Percentiles rank a stretch among this genome's conserved stretches.
Conservation (phyloP, 2,797 vertebrate genomes). For the Malurus leucopterus region DNA sequence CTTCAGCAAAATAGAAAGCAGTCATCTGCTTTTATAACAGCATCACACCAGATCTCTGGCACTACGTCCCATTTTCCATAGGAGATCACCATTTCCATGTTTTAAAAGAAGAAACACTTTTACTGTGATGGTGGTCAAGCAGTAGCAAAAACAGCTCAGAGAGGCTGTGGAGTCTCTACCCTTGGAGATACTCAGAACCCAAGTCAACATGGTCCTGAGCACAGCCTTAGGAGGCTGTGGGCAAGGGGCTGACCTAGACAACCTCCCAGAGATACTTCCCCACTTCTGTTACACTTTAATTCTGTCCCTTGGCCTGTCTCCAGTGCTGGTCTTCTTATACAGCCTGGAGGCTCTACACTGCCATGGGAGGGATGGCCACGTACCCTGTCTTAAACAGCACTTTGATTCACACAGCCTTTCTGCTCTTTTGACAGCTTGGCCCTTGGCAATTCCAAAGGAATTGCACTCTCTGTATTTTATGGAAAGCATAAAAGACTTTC, state of each 20-base stretch:
- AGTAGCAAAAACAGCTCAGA: background rate
- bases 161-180: background rate
- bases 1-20: background rate
- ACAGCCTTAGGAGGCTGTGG: background rate
- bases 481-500: background rate
- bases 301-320: background rate
- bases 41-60: background rate
- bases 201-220: background rate
- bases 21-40: background rate
- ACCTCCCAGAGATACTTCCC: background rate
- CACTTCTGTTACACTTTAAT: background rate
- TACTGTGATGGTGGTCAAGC: background rate
- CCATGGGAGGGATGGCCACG: accelerated
- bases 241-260: background rate
- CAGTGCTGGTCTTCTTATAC: background rate
- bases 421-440: background rate
- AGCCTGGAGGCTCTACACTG: background rate
- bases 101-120: background rate
- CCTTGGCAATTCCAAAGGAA: background rate
- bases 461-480: background rate
- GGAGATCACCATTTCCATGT: background rate
- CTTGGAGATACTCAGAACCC: background rate
- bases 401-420: background rate
- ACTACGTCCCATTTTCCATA: background rate
- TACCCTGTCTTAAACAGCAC: background rate